Evolutionary conservation across 2,113 vertebrate species (phyloP).

Genomic region (Pituophis catenifer): DNA sequence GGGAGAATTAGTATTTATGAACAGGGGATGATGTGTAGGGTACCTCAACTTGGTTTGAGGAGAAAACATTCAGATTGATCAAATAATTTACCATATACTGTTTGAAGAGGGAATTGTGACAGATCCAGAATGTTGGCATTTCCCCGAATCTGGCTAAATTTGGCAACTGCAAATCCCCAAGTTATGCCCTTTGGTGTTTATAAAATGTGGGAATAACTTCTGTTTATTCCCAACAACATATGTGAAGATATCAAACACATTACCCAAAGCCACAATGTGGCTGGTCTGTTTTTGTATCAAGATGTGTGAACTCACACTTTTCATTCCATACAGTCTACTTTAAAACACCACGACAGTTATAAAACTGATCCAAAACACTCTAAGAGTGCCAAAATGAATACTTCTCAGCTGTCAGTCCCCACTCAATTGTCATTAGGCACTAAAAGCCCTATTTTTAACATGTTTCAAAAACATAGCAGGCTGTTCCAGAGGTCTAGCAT

Average conservation of each 20-base stretch:
- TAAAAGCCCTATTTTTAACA: not conserved
- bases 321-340: not conserved
- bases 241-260: not conserved
- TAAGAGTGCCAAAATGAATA: not conserved
- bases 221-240: not conserved
- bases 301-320: not conserved
- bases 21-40: not conserved
- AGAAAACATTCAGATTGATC: not conserved
- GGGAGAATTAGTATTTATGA: slow-evolving; percentile 48
- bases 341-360: not conserved
- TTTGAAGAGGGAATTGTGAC: not conserved
- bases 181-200: not conserved
- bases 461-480: not conserved
- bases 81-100: not conserved
- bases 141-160: not conserved
- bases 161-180: not conserved
- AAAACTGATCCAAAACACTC: not conserved
- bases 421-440: not conserved
- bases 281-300: not conserved
- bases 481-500: not conserved
- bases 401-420: not conserved
- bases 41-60: slow-evolving; percentile 3
- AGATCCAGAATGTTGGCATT: not conserved
- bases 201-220: not conserved
- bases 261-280: not conserved